Base-by-base conservation (phyloP, 1,140 invertebrate species). In the Archivesica marissinica region DNA sequence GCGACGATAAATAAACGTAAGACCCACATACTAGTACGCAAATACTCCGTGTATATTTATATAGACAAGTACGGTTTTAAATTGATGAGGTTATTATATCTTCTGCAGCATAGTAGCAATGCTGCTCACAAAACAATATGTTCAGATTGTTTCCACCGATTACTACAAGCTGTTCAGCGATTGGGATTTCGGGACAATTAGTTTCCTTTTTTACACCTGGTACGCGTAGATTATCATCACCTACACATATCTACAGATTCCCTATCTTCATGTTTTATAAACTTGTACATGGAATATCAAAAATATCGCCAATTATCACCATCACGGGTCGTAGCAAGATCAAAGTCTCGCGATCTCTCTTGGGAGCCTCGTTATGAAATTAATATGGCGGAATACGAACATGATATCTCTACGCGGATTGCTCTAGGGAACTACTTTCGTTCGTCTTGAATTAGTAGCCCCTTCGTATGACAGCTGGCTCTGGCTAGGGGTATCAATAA, bases 341-440 rank as follows among this genome's bases (percentile, higher is more conserved):
- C 79, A 83, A 83, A 83, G 80, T 44, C 47, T 74, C 70, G 80
- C 56, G 11, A 33, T 15, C 15, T 75, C 80, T 72, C 70, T n/a
- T 23, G 70, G 70, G 80, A 75, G 70, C 20, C 70, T 59, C 52
- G 35, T 74, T 61, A 75, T 75, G 68, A 75, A 66, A 56, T 54
- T 66, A 75, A 50, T 70, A 47, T 66, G 47, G 41, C 25, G 56
- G 68, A 72, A 61, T 61, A 44, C 20, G 80, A 83, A 83, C 38
- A 83, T 83, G 68, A 83, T 83, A 83, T 83, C 41, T 54, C 33
- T 83, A 47, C 80, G 56, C 80, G 30, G 11, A 23, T 83, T 38
- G 47, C 80, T 72, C 70, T 20, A 47, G 80, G 70, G 70, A 66
- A 83, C 70, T 83, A 74, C 64, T 83, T 83, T 83, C 15, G 50